phyloP scores from a whole-genome alignment of 2,113 vertebrate genomes.

The Alexandromys fortis region DNA sequence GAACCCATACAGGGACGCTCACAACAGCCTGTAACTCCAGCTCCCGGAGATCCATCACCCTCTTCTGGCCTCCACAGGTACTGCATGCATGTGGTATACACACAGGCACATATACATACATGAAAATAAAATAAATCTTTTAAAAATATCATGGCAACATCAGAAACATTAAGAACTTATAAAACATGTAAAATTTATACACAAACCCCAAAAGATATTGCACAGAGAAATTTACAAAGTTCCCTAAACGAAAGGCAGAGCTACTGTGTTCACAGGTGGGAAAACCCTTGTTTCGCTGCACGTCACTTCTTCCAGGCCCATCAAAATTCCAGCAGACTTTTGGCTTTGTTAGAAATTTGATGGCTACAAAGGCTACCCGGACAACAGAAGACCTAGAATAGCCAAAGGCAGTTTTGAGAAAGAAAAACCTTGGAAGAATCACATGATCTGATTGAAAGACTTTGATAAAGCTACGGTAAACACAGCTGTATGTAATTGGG shows the following conservation, averaged over 20 bases:
- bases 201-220: background rate
- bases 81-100: background rate
- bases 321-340: background rate
- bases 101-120: background rate
- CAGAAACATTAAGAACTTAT: background rate
- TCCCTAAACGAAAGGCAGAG: background rate
- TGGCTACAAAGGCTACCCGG: background rate
- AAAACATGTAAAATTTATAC: background rate
- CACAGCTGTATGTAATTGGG: too few relatives aligned
- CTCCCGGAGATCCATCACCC: background rate
- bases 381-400: background rate
- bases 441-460: background rate
- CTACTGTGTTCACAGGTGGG: background rate
- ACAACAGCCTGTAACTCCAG: background rate
- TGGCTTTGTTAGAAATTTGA: background rate
- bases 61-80: background rate
- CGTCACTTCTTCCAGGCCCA: background rate
- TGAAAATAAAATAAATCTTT: background rate
- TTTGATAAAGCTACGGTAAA: background rate
- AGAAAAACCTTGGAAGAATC: background rate
- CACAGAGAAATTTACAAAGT: background rate
- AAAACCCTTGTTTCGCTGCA: background rate
- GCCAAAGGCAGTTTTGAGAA: background rate
- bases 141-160: background rate
- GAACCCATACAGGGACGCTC: background rate